Evolutionary conservation across 2,797 vertebrate species (phyloP).

Genomic region (Setipinna tenuifilis): DNA sequence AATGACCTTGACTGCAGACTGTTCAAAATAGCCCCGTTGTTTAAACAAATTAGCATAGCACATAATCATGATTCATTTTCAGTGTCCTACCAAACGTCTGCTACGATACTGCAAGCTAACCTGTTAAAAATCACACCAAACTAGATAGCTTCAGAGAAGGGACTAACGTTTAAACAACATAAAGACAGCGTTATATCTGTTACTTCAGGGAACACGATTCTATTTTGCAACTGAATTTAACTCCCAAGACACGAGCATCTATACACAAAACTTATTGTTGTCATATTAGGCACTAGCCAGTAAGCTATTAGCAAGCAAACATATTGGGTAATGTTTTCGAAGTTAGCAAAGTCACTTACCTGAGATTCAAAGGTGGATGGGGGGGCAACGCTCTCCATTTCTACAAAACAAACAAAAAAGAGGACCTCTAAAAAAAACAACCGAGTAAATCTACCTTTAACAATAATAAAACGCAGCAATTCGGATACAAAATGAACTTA

Average conservation of each 20-base stretch:
- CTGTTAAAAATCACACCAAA: neutral
- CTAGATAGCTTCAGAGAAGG: too few relatives aligned
- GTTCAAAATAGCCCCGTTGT: neutral
- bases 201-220: neutral
- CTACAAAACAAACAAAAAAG: constrained; percentile 4
- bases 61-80: too few relatives aligned
- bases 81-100: neutral
- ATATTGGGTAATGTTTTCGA: neutral
- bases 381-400: constrained; percentile 51
- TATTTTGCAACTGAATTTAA: neutral
- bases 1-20: neutral
- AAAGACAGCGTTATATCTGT: neutral
- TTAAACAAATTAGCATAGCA: too few relatives aligned
- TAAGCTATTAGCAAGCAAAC: neutral
- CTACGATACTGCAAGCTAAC: neutral
- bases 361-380: constrained; percentile 51
- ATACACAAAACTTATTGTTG: too few relatives aligned
- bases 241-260: neutral
- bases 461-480: neutral
- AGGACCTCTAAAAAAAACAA: neutral
- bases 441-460: neutral
- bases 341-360: constrained; percentile 37
- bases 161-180: neutral
- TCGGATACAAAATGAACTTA: neutral
- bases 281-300: too few relatives aligned